phyloP scores from a whole-genome alignment of 2,113 vertebrate genomes.

The Nannospalax galili region DNA sequence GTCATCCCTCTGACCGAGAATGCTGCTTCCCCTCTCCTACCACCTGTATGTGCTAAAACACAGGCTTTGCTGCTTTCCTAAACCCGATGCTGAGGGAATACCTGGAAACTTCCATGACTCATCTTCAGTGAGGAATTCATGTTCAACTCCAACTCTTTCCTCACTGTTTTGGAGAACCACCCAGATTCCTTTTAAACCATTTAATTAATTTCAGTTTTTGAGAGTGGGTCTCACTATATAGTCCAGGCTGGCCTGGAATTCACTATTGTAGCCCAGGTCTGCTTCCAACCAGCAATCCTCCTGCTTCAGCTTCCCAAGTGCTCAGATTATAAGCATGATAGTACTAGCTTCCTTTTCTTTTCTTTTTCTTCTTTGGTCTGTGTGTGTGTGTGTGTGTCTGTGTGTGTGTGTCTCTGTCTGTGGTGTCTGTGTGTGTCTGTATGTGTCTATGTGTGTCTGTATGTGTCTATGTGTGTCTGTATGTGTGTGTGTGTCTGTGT shows the following conservation, averaged over 20 bases:
- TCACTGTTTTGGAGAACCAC: not conserved
- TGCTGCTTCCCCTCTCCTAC: not conserved
- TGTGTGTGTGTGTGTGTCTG: too few species aligned
- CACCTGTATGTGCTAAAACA: not conserved
- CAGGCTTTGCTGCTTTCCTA: not conserved
- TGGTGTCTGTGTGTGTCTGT: not conserved
- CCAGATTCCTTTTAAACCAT: not conserved
- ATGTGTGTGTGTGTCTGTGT: not conserved
- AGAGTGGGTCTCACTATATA: not conserved
- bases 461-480: fast-evolving
- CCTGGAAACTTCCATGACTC: not conserved
- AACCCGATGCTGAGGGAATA: not conserved
- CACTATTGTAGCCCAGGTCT: not conserved
- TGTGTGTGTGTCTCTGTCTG: too few species aligned
- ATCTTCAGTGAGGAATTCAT: not conserved
- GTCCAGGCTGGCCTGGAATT: not conserved
- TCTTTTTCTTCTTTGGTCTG: not conserved
- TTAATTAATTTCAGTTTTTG: not conserved
- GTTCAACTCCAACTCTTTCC: not conserved
- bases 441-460: not conserved
- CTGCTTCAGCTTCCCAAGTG: not conserved
- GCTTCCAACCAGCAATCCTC: not conserved
- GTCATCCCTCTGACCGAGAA: not conserved
- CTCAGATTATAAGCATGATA: not conserved
- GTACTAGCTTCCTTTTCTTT: not conserved